These are phyloP conservation scores for Chroicocephalus ridibundus DNA, from an alignment of 2,113 vertebrate genomes.

Conservation along the genomic window DNA sequence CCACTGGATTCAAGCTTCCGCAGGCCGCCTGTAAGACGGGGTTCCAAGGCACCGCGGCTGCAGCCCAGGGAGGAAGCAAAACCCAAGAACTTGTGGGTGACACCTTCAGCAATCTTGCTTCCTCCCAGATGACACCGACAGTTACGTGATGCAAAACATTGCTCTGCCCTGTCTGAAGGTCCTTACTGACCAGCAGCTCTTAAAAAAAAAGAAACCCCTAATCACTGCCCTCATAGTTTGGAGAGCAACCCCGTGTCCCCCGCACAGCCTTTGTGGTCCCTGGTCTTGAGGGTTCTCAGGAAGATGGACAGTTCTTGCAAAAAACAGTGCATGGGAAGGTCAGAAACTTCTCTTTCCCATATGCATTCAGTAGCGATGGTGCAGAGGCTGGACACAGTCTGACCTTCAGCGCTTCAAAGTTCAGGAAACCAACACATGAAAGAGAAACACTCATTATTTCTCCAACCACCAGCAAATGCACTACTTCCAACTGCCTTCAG, in stretches of 20 bases:
- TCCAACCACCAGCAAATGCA: neutral
- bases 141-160: fast-evolving
- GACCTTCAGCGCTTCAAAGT: neutral
- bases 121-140: neutral
- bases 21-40: neutral
- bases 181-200: neutral
- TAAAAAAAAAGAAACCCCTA: neutral
- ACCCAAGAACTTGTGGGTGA: neutral
- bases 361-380: neutral
- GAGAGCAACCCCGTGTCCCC: fast-evolving
- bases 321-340: neutral
- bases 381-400: neutral
- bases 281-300: too few species aligned
- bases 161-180: neutral
- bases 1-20: neutral
- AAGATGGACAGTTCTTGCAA: neutral
- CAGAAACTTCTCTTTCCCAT: neutral
- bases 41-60: neutral
- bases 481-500: neutral
- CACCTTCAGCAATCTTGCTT: neutral
- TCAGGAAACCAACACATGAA: neutral
- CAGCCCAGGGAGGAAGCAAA: neutral
- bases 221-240: neutral
- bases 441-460: neutral
- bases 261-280: fast-evolving